Percentiles rank a stretch among this genome's conserved stretches.
Evolutionary conservation across 2,113 vertebrate species (phyloP).

Genomic region (Sebastes schlegelii): DNA sequence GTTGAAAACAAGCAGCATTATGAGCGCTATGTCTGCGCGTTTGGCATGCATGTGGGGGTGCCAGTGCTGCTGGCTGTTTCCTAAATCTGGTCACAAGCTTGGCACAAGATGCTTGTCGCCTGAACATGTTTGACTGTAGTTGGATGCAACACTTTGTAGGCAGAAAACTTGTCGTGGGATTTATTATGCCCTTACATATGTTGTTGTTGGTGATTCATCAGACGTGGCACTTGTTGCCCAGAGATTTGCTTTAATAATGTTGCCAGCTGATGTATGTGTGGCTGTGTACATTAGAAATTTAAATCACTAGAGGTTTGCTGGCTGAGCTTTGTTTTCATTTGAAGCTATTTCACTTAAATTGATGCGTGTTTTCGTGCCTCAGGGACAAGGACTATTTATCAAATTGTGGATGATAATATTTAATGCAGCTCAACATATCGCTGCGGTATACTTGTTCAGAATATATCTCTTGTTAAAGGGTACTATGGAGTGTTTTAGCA

Average conservation of each 20-base stretch:
- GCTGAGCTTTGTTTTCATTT: slow-evolving; percentile 7
- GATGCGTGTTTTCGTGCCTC: neutral
- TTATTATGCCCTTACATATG: slow-evolving; percentile 21
- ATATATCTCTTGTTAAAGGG: neutral
- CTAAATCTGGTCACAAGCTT: slow-evolving; percentile 18
- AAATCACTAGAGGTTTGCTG: slow-evolving; percentile 5
- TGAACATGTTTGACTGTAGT: slow-evolving; percentile 4
- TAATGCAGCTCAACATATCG: neutral
- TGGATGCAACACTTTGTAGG: neutral
- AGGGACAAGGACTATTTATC: neutral
- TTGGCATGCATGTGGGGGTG: neutral
- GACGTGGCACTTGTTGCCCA: slow-evolving; percentile 1
- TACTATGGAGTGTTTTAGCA: neutral
- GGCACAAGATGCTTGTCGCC: slow-evolving; percentile 1
- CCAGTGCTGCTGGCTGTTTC: slow-evolving; percentile 17
- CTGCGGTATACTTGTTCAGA: neutral
- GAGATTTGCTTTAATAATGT: slow-evolving; percentile 18
- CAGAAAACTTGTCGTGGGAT: slow-evolving; percentile 15
- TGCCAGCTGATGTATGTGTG: slow-evolving; percentile 15
- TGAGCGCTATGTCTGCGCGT: neutral
- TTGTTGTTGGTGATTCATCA: slow-evolving; percentile 30
- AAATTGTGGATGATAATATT: neutral
- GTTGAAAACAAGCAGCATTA: slow-evolving; percentile 8
- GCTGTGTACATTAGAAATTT: neutral
- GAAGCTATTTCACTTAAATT: slow-evolving; percentile 2